Evolutionary conservation across 2,113 vertebrate genomes (phyloP), one percentile per base, ranked within the genome.

Genomic region (Peucedramus taeniatus): DNA sequence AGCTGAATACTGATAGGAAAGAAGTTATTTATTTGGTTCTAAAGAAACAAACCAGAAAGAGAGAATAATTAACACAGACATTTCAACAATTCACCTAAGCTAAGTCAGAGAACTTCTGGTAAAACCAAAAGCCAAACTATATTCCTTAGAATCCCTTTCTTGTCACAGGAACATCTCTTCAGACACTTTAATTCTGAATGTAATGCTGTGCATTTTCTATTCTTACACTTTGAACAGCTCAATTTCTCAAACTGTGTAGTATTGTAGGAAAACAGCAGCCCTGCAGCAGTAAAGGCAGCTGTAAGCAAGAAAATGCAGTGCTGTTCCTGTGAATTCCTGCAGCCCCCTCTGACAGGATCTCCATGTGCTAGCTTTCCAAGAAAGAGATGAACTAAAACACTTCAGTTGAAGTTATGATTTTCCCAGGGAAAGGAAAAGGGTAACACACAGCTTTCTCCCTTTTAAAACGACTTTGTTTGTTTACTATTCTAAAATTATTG

Each of bases 351-450:
- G 74, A 85, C 70, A 77, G 81, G 63, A 40, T 92, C 76, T 85
- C 83, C 93, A 61, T 70, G 30, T 4, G 26, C 40, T 91, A 68
- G 79, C 94, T 97, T 56, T 95, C 96, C 94, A 81, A 96, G 94
- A 97, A 21, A 66, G 50, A 96, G 74, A 95, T 33, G 60, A 89
- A 91, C 78, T 95, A 64, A 95, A 97, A 77, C 68, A 69, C 83
- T 66, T 65, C 65, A 95, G 40, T 28, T n/a, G 14, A 97, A 93
- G 92, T 64, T 96, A 93, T 59, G 90, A 93, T 97, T 97, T 98
- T 97, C 92, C 92, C 89, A 89, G 96, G 96, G 94, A 88, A 88
- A 91, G 89, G 74, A 97, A 96, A 87, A 96, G 78, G 89, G 54
- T 87, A 90, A 79, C 56, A 50, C 66, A 51, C 22, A 84, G 87